Conservation (phyloP, 2,797 vertebrate genomes). For the Poeciliopsis infans region DNA sequence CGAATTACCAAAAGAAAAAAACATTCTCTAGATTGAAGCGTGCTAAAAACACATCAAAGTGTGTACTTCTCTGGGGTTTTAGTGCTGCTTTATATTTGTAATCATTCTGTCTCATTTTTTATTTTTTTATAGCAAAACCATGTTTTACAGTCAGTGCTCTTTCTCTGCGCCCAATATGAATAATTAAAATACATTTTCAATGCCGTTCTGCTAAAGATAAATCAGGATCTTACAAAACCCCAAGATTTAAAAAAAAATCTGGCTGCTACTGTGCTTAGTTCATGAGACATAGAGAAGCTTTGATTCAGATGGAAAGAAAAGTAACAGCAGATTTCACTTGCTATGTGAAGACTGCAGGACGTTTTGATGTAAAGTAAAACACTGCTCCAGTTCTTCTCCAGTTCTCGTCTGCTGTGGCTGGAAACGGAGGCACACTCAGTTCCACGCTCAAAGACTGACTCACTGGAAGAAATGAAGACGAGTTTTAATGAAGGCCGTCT, state of each 20-base stretch:
- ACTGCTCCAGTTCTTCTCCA: not conserved
- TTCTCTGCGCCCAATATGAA: not conserved
- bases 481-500: not conserved
- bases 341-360: not conserved
- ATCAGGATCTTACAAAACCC: not conserved
- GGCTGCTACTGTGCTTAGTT: not conserved
- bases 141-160: not conserved
- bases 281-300: not conserved
- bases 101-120: not conserved
- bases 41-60: not conserved
- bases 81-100: not conserved
- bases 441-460: not conserved
- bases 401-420: not conserved
- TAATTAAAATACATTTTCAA: not conserved
- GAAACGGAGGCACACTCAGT: not conserved
- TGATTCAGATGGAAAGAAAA: not conserved
- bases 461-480: not conserved
- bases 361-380: not conserved
- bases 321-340: not conserved
- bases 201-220: not conserved
- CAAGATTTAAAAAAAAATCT: not conserved
- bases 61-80: not conserved
- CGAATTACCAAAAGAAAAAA: not conserved
- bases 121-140: not conserved
- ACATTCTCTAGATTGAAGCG: not conserved